Conservation (phyloP, 1,140 invertebrate species). For the Phocides pigmalion region DNA sequence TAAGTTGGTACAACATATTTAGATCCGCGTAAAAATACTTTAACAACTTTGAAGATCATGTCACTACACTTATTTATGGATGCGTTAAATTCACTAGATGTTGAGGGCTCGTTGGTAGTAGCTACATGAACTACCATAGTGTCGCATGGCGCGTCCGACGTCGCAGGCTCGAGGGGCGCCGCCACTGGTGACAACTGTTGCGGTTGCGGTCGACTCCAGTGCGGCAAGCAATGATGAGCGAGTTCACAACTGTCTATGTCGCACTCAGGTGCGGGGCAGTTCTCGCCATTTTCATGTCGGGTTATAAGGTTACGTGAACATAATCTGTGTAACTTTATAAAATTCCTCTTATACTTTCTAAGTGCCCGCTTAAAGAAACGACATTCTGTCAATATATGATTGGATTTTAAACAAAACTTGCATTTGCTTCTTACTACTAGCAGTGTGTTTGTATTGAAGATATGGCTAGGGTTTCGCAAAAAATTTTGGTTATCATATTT, state of each 20-base stretch:
- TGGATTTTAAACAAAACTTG: neutral
- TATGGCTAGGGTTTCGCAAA: too few relatives aligned
- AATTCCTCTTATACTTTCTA: neutral
- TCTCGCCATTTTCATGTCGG: neutral
- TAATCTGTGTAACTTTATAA: neutral
- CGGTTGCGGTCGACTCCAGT: neutral
- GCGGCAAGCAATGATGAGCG: neutral
- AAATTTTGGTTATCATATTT: too few relatives aligned
- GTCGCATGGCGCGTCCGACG: too few relatives aligned
- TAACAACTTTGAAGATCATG: conserved; percentile 19
- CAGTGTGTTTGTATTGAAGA: too few relatives aligned
- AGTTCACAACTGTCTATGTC: neutral
- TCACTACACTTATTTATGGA: conserved; percentile 21
- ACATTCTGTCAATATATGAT: neutral
- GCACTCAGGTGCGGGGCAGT: neutral
- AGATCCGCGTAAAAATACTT: conserved; percentile 20
- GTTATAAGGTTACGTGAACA: neutral
- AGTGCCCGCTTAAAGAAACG: neutral
- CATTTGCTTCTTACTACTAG: too few relatives aligned
- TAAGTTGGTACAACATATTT: conserved; percentile 23
- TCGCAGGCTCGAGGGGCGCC: too few relatives aligned
- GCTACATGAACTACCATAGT: too few relatives aligned
- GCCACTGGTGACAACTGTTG: too few relatives aligned
- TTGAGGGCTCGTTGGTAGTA: too few relatives aligned
- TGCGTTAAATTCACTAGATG: too few relatives aligned